A percentile compares a stretch with the other conserved stretches of the same genome.
Conservation (phyloP, 2,797 vertebrate genomes). For the Rallus crepitans region DNA sequence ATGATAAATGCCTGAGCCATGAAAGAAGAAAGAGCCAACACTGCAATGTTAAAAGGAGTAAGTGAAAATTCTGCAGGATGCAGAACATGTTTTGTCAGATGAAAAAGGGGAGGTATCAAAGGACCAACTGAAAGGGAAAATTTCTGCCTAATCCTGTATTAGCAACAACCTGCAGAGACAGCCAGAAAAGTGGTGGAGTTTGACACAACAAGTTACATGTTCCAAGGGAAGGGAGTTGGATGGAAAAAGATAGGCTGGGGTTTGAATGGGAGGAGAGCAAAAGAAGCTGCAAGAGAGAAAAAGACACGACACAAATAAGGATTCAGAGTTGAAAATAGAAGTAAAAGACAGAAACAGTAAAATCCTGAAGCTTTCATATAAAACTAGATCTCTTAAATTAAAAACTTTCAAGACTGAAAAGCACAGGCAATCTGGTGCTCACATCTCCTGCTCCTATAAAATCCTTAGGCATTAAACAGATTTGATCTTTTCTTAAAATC, state of each 20-base stretch:
- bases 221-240: not conserved
- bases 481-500: not conserved
- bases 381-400: not conserved
- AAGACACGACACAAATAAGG: rapidly evolving
- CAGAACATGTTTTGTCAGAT: not conserved
- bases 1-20: not conserved
- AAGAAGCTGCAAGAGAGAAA: not conserved
- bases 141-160: not conserved
- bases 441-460: not conserved
- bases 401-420: not conserved
- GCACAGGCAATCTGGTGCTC: not conserved
- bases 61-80: not conserved
- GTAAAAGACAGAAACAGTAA: not conserved
- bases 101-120: not conserved
- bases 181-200: not conserved
- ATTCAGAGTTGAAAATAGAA: not conserved
- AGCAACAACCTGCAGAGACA: not conserved
- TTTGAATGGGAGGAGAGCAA: not conserved
- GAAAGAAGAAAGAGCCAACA: not conserved
- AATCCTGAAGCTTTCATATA: not conserved
- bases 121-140: not conserved
- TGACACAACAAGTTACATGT: not conserved
- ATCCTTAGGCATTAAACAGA: not conserved
- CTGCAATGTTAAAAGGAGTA: not conserved
- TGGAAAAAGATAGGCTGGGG: not conserved